Evolutionary conservation across 1,140 invertebrate genomes (phyloP), one percentile per base, ranked within the genome.

Genomic region (Oedothorax gibbosus): DNA sequence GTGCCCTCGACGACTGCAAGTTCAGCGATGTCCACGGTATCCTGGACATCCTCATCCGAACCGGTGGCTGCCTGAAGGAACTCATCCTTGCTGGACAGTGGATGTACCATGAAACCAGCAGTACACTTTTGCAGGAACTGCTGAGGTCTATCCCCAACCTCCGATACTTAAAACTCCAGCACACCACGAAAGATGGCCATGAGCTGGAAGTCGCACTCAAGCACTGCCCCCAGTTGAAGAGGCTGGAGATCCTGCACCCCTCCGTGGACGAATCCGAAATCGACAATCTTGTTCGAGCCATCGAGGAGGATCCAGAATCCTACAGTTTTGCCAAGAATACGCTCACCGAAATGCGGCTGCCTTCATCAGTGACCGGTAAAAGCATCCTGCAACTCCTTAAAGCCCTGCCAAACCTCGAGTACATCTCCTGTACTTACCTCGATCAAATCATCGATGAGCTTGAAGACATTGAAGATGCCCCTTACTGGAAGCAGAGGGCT

Each of bases 51-150:
- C 69, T 88, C 21, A 77, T 53, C 20, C 35, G 35, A 14, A 76
- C 60, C n/a, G 85, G 85, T 49, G 18, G 12, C 6, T 72, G 57
- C 54, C 56, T 88, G 49, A 57, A 60, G 20, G 66, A 84, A 35
- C 66, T 88, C 7, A 66, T 50, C 9, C n/a, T 88, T 6, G 88
- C 86, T 7, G 88, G 88, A 53, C 84, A 86, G 66, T 86, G 80
- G 79, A 15, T 88, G 8, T 86, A 86, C 53, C 54, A 80, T n/a
- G 73, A 69, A 7, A 12, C 35, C 20, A 76, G 69, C 56, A 21
- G 62, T n/a, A 7, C 14, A 14, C 60, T 85, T 20, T 68, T 85
- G 21, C 54, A 72, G 14, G n/a, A 65, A 6, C 65, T 87, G n/a
- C 21, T 87, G 49, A 15, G 53, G n/a, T 82, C 77, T 2, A 71